These are phyloP conservation scores for Orycteropus afer DNA, from an alignment of 2,113 vertebrate species.

Conservation along the genomic window DNA sequence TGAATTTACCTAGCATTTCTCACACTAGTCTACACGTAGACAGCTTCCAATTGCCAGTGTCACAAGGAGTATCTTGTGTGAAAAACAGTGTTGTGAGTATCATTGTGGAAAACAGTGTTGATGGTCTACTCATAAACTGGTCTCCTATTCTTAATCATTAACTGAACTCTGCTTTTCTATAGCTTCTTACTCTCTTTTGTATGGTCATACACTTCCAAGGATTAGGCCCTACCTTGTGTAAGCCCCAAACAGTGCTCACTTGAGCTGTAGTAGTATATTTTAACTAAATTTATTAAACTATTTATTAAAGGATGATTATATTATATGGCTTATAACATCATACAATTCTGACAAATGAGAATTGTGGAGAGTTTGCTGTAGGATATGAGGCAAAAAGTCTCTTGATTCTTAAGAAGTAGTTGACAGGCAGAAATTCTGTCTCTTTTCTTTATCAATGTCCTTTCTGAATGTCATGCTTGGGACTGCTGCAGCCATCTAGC, in stretches of 20 bases:
- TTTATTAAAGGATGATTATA: too few species aligned
- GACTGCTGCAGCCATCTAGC: neutral
- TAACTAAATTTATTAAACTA: neutral
- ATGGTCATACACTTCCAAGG: neutral
- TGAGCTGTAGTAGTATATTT: neutral
- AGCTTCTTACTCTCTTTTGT: neutral
- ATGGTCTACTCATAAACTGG: neutral
- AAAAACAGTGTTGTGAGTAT: neutral
- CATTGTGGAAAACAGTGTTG: neutral
- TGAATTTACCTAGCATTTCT: neutral
- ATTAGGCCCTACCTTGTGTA: neutral
- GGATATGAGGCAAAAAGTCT: neutral
- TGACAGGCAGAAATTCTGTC: neutral
- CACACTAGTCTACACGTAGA: neutral
- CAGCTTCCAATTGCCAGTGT: accelerated
- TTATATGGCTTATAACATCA: neutral
- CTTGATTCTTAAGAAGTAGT: neutral
- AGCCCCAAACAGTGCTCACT: neutral
- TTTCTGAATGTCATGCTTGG: neutral
- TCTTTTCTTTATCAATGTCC: neutral
- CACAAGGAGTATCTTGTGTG: too few species aligned
- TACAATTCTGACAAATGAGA: neutral
- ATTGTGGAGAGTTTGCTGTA: neutral
- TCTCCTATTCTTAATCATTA: neutral
- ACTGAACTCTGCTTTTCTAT: neutral